Evolutionary conservation across 1,140 invertebrate species (phyloP).

Genomic region (Scaptomyza montana): DNA sequence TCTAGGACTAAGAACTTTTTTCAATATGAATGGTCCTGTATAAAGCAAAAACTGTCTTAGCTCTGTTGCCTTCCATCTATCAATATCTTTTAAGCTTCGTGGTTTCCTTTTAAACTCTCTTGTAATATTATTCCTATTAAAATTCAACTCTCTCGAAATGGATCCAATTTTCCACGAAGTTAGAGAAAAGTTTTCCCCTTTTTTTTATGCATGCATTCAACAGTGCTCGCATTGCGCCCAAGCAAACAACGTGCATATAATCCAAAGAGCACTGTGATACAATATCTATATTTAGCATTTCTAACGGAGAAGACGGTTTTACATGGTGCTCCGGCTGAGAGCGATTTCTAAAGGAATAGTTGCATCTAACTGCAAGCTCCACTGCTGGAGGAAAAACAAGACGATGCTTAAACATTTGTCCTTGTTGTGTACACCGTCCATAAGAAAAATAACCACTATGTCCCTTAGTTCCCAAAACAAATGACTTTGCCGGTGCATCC

Average conservation of each 20-base stretch:
- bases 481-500: too few relatives aligned
- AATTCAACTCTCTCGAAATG: slow-evolving; percentile 13
- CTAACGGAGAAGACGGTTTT: slow-evolving; percentile 19
- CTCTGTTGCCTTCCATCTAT: slow-evolving; percentile 53
- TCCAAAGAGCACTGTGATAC: slow-evolving; percentile 27
- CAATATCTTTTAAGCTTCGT: slow-evolving; percentile 40
- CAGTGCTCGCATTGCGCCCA: slow-evolving; percentile 39
- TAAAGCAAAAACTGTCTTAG: slow-evolving; percentile 48
- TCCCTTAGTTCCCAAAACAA: too few relatives aligned
- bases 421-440: slow-evolving; percentile 39
- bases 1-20: slow-evolving; percentile 15
- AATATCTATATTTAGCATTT: slow-evolving; percentile 34
- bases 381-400: slow-evolving; percentile 36
- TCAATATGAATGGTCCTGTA: slow-evolving; percentile 36
- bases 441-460: too few relatives aligned
- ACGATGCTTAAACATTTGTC: slow-evolving; percentile 31
- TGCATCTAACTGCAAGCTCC: slow-evolving; percentile 16
- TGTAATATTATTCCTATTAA: too few relatives aligned
- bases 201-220: slow-evolving; percentile 40
- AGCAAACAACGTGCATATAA: slow-evolving; percentile 50
- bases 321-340: slow-evolving; percentile 43
- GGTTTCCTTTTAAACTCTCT: slow-evolving; percentile 40
- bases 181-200: slow-evolving; percentile 30
- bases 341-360: slow-evolving; percentile 4
- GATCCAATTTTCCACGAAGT: slow-evolving; percentile 32